Evolutionary conservation across 1,140 invertebrate species (phyloP).

Genomic region (Penaeus japonicus): DNA sequence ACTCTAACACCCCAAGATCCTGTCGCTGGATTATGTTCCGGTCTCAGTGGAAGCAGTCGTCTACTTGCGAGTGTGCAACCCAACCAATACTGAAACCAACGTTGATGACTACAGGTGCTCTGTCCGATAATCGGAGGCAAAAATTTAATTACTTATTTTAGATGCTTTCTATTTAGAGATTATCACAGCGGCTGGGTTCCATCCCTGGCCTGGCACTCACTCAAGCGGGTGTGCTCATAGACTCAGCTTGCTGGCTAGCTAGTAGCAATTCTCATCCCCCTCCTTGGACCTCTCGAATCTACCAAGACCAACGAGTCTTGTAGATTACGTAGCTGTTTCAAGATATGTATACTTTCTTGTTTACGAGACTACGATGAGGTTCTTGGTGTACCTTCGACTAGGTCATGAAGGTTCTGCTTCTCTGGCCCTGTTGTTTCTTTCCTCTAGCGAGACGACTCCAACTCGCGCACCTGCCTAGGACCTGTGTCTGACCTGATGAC

Average conservation of each 20-base stretch:
- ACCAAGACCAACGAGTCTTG: slow-evolving; percentile 6
- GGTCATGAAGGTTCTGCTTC: slow-evolving; percentile 9
- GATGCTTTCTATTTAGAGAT: slow-evolving; percentile 33
- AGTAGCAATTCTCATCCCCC: slow-evolving; percentile 31
- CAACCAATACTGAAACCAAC: slow-evolving; percentile 65
- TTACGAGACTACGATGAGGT: too few relatives aligned
- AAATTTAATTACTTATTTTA: slow-evolving; percentile 24
- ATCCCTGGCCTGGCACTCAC: background rate
- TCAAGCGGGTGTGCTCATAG: background rate
- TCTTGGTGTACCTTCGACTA: slow-evolving; percentile 24
- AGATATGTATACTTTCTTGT: too few relatives aligned
- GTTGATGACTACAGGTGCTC: slow-evolving; percentile 58
- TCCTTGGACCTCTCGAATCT: slow-evolving; percentile 37
- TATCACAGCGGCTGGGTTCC: slow-evolving; percentile 29
- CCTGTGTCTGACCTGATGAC: background rate
- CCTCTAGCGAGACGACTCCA: slow-evolving; percentile 33
- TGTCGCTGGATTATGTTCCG: slow-evolving; percentile 71
- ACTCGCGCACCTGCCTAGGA: background rate
- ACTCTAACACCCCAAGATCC: slow-evolving; percentile 63
- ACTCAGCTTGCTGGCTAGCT: slow-evolving; percentile 41
- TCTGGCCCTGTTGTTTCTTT: slow-evolving; percentile 26
- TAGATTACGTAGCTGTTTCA: background rate
- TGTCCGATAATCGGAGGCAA: too few relatives aligned
- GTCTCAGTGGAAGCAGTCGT: slow-evolving; percentile 71
- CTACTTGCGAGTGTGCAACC: slow-evolving; percentile 68